Evolutionary conservation across 2,113 vertebrate species (phyloP), one percentile per base, ranked within the genome.

Genomic region (Gymnobelideus leadbeateri): DNA sequence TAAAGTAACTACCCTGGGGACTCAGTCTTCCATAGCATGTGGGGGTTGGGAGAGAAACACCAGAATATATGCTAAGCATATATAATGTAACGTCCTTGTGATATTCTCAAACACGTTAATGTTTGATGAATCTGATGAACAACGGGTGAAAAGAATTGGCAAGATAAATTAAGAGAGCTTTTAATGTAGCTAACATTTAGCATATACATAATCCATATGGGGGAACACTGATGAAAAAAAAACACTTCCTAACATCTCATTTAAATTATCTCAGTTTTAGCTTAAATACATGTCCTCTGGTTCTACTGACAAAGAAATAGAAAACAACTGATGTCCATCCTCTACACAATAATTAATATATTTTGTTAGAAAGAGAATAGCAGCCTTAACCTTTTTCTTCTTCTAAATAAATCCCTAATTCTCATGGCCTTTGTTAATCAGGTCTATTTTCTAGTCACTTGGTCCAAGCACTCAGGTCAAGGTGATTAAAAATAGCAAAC

Each of bases 401-500:
- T 93, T 97, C 55, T 7, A 61, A 54, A 89, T 90, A 68, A 84
- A 92, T 51, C 89, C 0, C 0, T 68, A 94, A 10, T 93, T 97
- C 96, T 95, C 95, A 23, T 0, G 91, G 96, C 89, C 95, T 97
- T 98, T 96, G 49, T 97, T 92, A 61, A 91, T 47, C 89, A 95
- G 95, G 91, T 49, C 37, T 95, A 51, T 43, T 94, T 97, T 97
- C 49, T 94, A 98, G 96, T 95, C 92, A 94, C 8, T 93, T 95
- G 95, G 97, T 97, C 91, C 93, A 96, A 96, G 57, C 12, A 77
- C 23, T 57, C 43, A 43, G 95, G 68, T 96, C 84, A 92, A 95
- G 94, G 94, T 90, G 47, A 6, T 91, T 54, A 92, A 96, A 97
- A 96, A 95, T 51, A 95, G 93, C 55, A 54, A 46, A 31, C 1